phyloP scores from a whole-genome alignment of 1,140 invertebrate species.

The Lepidurus couesii region DNA sequence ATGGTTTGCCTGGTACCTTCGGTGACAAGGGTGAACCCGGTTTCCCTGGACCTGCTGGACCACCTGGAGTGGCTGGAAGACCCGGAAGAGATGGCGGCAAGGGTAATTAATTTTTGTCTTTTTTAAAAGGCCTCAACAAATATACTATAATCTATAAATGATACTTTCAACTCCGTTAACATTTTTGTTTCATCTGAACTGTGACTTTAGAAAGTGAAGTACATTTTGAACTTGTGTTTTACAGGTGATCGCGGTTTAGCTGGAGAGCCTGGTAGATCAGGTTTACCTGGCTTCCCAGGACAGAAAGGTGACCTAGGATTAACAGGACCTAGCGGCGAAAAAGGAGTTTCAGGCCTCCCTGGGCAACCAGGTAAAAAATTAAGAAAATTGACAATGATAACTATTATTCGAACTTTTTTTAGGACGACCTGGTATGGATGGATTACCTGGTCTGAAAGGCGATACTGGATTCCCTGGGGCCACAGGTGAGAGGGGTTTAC shows the following conservation, averaged over 20 bases:
- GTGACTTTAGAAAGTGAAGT: too few relatives aligned
- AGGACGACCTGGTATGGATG: constrained; percentile 34
- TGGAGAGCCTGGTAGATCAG: constrained; percentile 37
- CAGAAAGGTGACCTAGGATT: constrained; percentile 38
- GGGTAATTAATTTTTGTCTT: neutral
- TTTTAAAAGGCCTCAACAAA: neutral
- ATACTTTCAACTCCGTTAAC: neutral
- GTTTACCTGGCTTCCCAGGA: constrained; percentile 37
- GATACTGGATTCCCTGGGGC: constrained; percentile 44
- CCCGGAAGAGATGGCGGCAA: constrained; percentile 31
- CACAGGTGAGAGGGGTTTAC: constrained; percentile 36
- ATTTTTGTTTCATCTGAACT: too few relatives aligned
- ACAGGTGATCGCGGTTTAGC: constrained; percentile 29
- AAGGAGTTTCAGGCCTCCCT: constrained; percentile 43
- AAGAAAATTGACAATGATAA: neutral
- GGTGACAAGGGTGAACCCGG: constrained; percentile 65
- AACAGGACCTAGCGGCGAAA: constrained; percentile 41
- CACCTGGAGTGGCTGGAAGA: constrained; percentile 39
- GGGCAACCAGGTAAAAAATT: neutral
- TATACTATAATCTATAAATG: neutral
- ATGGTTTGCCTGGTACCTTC: constrained; percentile 42
- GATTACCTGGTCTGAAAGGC: constrained; percentile 46
- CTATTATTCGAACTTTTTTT: neutral
- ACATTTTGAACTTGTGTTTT: neutral
- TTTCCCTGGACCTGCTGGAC: constrained; percentile 53